Base-by-base conservation (phyloP, 35 echinoderm and acorn worm genomes). In the Antedon bifida region DNA sequence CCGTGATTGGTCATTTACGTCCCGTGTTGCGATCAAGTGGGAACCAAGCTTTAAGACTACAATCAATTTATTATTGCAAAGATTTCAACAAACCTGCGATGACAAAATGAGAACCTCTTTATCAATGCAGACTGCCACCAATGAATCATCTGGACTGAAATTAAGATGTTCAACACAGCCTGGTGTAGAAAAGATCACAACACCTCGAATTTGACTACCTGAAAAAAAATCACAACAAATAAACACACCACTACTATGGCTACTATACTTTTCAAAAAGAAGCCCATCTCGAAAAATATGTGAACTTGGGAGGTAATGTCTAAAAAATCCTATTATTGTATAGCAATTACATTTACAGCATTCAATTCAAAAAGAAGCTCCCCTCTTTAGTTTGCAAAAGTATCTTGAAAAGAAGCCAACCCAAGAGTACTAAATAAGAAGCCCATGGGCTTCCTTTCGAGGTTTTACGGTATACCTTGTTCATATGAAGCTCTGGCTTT, bases 161-260 rank as follows among this genome's bases (percentile, higher is more conserved):
- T 78, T 74, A 26, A 82, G 29, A 79, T 96, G 89, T 85, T 92
- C 87, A 0, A 88, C 75, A 77, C 80, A 75, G n/a, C 86, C 84
- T 34, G 86, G 75, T 73, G 51, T 56, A 35, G 76, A 77, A 30
- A 82, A 85, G 3, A 96, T 86, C 46, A 96, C 83, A 31, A 86
- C 84, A 45, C 93, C 93, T 82, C 93, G 29, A 12, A 96, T 89
- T 31, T 91, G 90, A 19, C 90, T 84, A 82, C 93, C 93, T 96
- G 36, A 32, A 78, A 45, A 84, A 73, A 77, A 74, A 51, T 77
- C 30, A 74, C 30, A 36, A 90, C 28, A 32, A 33, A 79, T 33
- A 78, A 23, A 0, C 21, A 3, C 14, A 42, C 38, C 14, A 42
- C 4, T 42, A 42, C n/a, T n/a, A n/a, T n/a, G 14, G 14, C 38